Evolutionary conservation across 2,888 invertebrate genomes (phyloP).

Genomic region (Dicranocentrus wangi): DNA sequence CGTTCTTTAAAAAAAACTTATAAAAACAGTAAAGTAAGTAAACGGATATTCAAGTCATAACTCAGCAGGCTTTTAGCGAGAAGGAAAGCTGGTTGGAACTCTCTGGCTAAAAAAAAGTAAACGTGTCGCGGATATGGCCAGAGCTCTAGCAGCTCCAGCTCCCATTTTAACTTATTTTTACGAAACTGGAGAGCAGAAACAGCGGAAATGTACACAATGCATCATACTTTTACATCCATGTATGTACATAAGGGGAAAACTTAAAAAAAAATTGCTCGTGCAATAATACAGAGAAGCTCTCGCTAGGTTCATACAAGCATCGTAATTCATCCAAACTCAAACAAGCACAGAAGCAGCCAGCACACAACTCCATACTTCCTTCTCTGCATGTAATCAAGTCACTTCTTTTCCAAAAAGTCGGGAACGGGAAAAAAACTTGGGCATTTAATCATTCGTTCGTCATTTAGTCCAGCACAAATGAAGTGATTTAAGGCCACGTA

Average conservation of each 20-base stretch:
- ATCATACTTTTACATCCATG: slow-evolving; percentile 37
- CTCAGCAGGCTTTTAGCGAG: slow-evolving; percentile 57
- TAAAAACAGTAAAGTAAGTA: slow-evolving; percentile 45
- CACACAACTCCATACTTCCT: slow-evolving; percentile 7
- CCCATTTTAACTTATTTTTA: slow-evolving; percentile 9
- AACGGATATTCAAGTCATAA: slow-evolving; percentile 63
- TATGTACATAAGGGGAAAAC: background rate
- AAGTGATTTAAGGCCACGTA: slow-evolving; percentile 47
- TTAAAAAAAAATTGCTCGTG: background rate
- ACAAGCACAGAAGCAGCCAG: slow-evolving; percentile 24
- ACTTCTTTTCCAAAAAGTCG: slow-evolving; percentile 32
- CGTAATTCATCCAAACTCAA: slow-evolving; percentile 46
- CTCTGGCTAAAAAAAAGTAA: slow-evolving; percentile 22
- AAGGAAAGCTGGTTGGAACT: no score
- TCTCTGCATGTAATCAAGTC: slow-evolving; percentile 45
- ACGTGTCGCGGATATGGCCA: no score
- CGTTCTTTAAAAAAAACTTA: slow-evolving; percentile 12
- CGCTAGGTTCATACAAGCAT: slow-evolving; percentile 17
- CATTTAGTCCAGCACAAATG: slow-evolving; percentile 51
- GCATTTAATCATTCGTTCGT: slow-evolving; percentile 61
- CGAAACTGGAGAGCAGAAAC: slow-evolving; percentile 4
- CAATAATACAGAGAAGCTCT: background rate
- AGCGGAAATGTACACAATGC: slow-evolving; percentile 62
- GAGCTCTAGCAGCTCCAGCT: no score
- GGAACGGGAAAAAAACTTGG: slow-evolving; percentile 35